Conservation (phyloP, 2,797 vertebrate species). For the Mus spretus region DNA sequence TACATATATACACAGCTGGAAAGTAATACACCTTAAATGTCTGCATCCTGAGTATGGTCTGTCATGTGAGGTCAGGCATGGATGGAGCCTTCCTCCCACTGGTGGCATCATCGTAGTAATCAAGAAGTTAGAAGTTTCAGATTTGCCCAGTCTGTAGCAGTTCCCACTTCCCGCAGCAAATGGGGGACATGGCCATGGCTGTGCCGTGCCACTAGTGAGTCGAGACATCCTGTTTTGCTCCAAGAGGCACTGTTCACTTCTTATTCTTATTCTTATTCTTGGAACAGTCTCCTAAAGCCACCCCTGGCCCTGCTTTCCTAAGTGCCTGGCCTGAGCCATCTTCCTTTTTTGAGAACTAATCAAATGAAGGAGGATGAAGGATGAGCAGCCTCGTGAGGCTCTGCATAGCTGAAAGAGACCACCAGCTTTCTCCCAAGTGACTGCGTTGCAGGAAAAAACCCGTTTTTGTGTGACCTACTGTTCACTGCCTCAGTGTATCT, state of each 20-base stretch:
- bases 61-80: not conserved
- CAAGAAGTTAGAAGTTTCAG: not conserved
- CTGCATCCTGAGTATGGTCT: not conserved
- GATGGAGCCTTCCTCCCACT: too few species aligned
- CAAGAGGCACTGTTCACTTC: not conserved
- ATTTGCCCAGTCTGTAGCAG: not conserved
- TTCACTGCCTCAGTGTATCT: conserved; percentile 72
- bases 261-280: not conserved
- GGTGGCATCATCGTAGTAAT: not conserved
- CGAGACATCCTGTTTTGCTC: not conserved
- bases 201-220: too few species aligned
- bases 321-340: not conserved
- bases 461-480: conserved; percentile 50
- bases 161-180: not conserved
- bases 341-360: conserved; percentile 20
- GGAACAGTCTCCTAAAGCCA: not conserved
- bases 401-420: conserved; percentile 52
- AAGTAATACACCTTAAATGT: not conserved
- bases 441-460: conserved; percentile 71
- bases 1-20: not conserved
- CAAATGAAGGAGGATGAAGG: conserved; percentile 55
- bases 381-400: conserved; percentile 24
- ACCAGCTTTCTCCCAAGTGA: conserved; percentile 71
- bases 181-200: accelerated
- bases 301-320: not conserved